Evolutionary conservation across 1,140 invertebrate genomes (phyloP).

Genomic region (Temnothorax curvispinosus): DNA sequence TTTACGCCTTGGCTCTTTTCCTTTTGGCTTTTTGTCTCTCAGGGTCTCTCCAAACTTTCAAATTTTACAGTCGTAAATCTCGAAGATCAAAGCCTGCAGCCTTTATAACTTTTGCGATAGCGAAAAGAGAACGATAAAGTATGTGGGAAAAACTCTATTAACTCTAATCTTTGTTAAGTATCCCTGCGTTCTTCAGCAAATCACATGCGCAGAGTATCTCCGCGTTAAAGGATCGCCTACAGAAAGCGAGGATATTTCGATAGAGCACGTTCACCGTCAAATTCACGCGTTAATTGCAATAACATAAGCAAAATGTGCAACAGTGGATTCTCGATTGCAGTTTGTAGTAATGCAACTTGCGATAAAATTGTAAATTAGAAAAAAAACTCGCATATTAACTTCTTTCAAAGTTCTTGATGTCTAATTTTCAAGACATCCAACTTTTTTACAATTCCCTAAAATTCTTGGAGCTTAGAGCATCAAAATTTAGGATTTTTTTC

Average conservation of each 20-base stretch:
- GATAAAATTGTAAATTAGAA: background rate
- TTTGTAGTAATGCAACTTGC: background rate
- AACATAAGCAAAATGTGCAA: background rate
- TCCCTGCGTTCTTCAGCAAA: slow-evolving; percentile 12
- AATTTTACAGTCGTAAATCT: background rate
- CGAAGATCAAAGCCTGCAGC: background rate
- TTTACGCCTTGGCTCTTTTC: background rate
- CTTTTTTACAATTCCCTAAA: background rate
- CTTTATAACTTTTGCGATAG: background rate
- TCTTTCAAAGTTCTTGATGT: background rate
- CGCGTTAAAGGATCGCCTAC: background rate
- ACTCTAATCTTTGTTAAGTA: slow-evolving; percentile 27
- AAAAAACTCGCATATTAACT: background rate
- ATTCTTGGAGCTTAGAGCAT: slow-evolving; percentile 17
- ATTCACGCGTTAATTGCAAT: background rate
- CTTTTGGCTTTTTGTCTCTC: background rate
- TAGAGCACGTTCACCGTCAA: background rate
- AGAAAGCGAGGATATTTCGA: slow-evolving; percentile 1
- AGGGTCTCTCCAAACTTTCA: background rate
- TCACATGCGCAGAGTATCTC: background rate
- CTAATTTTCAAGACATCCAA: background rate
- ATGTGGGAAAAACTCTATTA: slow-evolving; percentile 11
- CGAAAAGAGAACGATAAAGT: background rate
- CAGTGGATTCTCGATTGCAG: slow-evolving; percentile 21
- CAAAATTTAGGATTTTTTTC: background rate